Conservation (phyloP, 2,113 vertebrate genomes). For the Gymnogyps californianus region DNA sequence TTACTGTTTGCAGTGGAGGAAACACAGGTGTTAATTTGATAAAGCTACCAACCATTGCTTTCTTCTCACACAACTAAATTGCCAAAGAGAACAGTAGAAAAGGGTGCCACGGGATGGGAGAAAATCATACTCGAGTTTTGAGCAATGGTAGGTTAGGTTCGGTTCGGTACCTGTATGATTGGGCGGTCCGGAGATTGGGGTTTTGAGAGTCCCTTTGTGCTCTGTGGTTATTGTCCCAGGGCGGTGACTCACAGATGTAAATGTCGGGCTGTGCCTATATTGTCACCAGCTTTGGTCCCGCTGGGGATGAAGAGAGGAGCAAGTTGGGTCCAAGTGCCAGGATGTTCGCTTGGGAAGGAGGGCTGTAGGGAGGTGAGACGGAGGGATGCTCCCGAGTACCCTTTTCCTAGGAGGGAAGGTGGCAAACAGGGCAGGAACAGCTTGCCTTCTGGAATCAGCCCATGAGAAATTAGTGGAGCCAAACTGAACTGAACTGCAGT, state of each 20-base stretch:
- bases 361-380: neutral
- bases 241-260: neutral
- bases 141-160: neutral
- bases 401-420: neutral
- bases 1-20: neutral
- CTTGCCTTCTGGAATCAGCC: neutral
- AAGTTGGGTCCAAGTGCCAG: rapidly evolving
- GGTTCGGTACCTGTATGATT: neutral
- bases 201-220: neutral
- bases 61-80: neutral
- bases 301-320: neutral
- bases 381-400: neutral
- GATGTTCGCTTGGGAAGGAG: too few relatives aligned
- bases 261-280: neutral
- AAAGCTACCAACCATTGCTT: neutral
- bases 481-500: neutral
- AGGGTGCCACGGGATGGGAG: neutral
- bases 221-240: neutral
- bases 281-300: neutral
- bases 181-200: neutral
- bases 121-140: rapidly evolving
- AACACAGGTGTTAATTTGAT: neutral
- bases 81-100: neutral
- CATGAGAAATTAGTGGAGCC: neutral
- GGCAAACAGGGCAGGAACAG: neutral